Evolutionary conservation across 2,113 vertebrate genomes (phyloP).

Genomic region (Thryonomys swinderianus): DNA sequence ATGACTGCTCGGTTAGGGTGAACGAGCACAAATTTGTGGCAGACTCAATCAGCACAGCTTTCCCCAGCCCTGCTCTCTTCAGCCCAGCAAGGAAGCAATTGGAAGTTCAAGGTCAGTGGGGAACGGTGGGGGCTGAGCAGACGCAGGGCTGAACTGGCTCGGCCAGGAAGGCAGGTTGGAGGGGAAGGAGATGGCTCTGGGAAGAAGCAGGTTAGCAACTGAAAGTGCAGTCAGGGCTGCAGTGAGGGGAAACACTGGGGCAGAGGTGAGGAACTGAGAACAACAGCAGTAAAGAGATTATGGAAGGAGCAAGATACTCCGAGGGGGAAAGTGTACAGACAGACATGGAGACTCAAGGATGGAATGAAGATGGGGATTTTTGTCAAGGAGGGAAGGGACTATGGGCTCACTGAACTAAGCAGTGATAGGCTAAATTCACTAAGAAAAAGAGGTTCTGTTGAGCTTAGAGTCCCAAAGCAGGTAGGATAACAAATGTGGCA

Average conservation of each 20-base stretch:
- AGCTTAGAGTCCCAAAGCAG: not conserved
- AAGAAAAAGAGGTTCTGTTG: not conserved
- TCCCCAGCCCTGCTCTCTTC: not conserved
- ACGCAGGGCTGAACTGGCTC: constrained; percentile 21
- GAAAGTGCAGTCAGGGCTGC: not conserved
- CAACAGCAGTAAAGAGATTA: not conserved
- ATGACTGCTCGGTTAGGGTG: not conserved
- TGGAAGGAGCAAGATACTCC: not conserved
- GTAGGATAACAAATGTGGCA: not conserved
- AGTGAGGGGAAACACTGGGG: not conserved
- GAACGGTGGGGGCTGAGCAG: constrained; percentile 28
- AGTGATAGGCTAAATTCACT: not conserved
- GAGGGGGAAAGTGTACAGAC: not conserved
- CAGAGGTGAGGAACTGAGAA: not conserved
- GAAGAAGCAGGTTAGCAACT: not conserved
- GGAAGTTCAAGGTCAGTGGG: constrained; percentile 72
- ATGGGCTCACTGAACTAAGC: not conserved
- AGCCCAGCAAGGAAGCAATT: constrained; percentile 34
- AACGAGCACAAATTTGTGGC: constrained; percentile 38
- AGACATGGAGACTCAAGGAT: not conserved
- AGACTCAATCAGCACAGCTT: constrained; percentile 53
- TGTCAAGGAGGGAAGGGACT: not conserved
- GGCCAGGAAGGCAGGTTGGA: not conserved
- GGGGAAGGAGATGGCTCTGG: not conserved
- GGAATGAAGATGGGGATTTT: rapidly evolving